Evolutionary conservation across 2,113 vertebrate species (phyloP).

Genomic region (Circaetus gallicus): DNA sequence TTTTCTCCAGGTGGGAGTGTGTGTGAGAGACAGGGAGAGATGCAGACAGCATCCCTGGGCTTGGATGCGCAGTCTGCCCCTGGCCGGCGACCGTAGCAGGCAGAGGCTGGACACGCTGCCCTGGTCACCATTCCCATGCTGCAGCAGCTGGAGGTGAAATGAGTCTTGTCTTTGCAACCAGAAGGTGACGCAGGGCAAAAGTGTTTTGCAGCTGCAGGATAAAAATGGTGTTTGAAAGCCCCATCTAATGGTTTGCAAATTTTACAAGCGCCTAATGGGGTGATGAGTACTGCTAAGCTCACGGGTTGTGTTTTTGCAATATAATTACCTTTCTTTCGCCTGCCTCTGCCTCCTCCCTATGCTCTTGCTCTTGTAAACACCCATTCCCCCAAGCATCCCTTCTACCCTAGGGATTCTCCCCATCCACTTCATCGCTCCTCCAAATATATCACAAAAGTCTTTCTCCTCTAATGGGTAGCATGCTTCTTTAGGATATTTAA

Average conservation of each 20-base stretch:
- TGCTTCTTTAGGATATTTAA: background rate
- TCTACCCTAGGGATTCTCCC: background rate
- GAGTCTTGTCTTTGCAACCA: background rate
- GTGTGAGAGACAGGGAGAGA: background rate
- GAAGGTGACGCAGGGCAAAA: background rate
- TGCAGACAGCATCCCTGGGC: background rate
- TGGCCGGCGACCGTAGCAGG: background rate
- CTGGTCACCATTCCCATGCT: background rate
- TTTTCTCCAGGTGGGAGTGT: accelerated
- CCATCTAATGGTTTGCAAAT: background rate
- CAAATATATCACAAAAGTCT: background rate
- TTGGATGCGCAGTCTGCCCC: background rate
- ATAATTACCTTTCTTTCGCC: background rate
- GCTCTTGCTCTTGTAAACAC: background rate
- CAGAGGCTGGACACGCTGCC: background rate
- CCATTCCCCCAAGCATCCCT: background rate
- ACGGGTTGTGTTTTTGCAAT: background rate
- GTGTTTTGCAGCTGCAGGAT: background rate
- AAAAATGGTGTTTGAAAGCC: background rate
- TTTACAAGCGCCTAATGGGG: background rate
- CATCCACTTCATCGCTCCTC: background rate
- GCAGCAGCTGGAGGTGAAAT: background rate
- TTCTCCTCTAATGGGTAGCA: background rate
- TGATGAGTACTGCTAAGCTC: background rate
- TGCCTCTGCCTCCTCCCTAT: background rate